Conservation (phyloP, 2,797 vertebrate genomes). For the Darevskia nairensis region DNA sequence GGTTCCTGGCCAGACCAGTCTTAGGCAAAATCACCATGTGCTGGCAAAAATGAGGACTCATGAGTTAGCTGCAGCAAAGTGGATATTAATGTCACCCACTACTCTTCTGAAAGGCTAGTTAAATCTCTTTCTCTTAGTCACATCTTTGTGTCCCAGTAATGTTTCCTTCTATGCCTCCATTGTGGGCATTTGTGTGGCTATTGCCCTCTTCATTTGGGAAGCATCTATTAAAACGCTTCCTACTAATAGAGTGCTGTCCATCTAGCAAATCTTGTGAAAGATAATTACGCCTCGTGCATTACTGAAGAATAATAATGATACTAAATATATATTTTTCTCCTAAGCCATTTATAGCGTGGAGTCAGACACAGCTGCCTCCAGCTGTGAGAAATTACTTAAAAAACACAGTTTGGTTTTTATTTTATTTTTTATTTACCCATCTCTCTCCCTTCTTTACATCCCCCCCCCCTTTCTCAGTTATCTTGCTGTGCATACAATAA, state of each 20-base stretch:
- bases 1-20: not conserved
- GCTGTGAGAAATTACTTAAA: conserved; percentile 35
- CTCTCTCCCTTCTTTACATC: not conserved
- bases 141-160: not conserved
- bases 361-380: not conserved
- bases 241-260: conserved; percentile 44
- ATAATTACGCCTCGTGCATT: conserved; percentile 52
- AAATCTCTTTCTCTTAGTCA: not conserved
- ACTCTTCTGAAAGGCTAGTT: not conserved
- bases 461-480: not conserved
- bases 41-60: not conserved
- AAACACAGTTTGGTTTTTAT: not conserved
- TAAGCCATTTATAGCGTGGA: conserved; percentile 25
- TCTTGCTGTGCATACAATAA: not conserved
- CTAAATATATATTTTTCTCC: conserved; percentile 55
- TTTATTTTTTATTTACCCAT: conserved; percentile 24
- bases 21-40: not conserved
- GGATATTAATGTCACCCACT: not conserved
- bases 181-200: not conserved
- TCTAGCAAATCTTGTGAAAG: conserved; percentile 55
- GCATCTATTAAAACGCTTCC: conserved; percentile 44
- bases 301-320: conserved; percentile 49
- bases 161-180: conserved; percentile 5
- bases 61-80: too few relatives aligned
- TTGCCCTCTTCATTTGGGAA: conserved; percentile 37